These are phyloP conservation scores for Rotaria socialis DNA, from an alignment of 2,888 invertebrate genomes.

Conservation along the genomic window DNA sequence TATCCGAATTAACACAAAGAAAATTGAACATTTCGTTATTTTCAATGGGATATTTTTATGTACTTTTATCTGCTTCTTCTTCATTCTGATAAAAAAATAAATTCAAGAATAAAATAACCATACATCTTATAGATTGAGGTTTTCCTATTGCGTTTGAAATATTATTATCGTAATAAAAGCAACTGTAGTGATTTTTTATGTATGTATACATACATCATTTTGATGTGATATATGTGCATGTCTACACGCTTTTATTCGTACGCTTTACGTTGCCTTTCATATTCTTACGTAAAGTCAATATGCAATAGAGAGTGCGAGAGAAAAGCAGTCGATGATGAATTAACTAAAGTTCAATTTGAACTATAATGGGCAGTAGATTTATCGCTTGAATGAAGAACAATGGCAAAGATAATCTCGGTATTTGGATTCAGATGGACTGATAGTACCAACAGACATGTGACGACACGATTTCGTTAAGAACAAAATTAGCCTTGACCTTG, in stretches of 20 bases:
- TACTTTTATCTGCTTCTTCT: background rate
- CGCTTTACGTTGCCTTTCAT: background rate
- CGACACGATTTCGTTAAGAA: background rate
- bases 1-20: background rate
- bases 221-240: background rate
- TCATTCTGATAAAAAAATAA: background rate
- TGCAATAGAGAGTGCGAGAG: no score
- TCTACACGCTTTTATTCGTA: background rate
- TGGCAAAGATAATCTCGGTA: background rate
- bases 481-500: background rate
- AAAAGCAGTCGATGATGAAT: background rate
- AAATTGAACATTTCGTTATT: background rate
- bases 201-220: background rate
- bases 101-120: background rate
- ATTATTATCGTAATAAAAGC: conserved; percentile 7
- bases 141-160: background rate
- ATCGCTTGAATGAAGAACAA: background rate
- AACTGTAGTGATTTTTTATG: background rate
- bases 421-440: background rate
- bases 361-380: background rate
- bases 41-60: background rate
- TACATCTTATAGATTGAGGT: background rate
- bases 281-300: background rate
- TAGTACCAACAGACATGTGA: background rate
- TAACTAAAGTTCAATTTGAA: background rate